A percentile compares a stretch with the other conserved stretches of the same genome.
phyloP scores from a whole-genome alignment of 2,113 vertebrate genomes.

The Electrona antarctica region DNA sequence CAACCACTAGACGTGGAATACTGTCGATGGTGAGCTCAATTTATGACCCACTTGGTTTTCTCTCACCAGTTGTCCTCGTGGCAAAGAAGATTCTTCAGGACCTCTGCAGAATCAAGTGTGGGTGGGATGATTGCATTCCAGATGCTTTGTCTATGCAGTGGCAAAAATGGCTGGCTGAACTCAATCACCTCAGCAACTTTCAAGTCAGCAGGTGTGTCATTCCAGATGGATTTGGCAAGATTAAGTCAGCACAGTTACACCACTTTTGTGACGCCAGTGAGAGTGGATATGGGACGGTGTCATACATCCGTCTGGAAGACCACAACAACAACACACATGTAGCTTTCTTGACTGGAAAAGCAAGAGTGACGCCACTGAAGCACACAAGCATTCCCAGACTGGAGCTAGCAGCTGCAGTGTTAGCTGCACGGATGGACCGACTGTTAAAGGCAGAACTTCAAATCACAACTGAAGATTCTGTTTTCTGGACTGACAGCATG shows the following conservation, averaged over 20 bases:
- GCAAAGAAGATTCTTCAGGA: not conserved
- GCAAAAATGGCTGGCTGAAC: not conserved
- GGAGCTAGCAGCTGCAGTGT: too few relatives aligned
- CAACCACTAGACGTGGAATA: not conserved
- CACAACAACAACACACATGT: too few relatives aligned
- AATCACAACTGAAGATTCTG: not conserved
- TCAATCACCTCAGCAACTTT: not conserved
- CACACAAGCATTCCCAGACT: too few relatives aligned
- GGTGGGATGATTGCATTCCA: conserved; percentile 4
- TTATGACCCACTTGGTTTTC: conserved; percentile 1
- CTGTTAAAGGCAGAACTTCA: not conserved
- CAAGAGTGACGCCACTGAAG: too few relatives aligned
- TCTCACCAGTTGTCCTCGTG: not conserved
- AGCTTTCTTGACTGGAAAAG: too few relatives aligned
- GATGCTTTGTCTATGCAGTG: not conserved
- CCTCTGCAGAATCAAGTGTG: not conserved
- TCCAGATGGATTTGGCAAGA: not conserved
- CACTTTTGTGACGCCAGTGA: conserved; percentile 2
- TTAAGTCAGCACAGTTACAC: not conserved
- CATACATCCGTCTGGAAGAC: too few relatives aligned
- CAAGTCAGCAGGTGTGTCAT: not conserved
- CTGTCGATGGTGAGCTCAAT: not conserved
- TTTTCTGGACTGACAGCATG: conserved; percentile 10
- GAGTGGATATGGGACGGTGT: not conserved
- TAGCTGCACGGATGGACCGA: not conserved